Conservation (phyloP, 2,888 invertebrate species). For the Chesias legatella region DNA sequence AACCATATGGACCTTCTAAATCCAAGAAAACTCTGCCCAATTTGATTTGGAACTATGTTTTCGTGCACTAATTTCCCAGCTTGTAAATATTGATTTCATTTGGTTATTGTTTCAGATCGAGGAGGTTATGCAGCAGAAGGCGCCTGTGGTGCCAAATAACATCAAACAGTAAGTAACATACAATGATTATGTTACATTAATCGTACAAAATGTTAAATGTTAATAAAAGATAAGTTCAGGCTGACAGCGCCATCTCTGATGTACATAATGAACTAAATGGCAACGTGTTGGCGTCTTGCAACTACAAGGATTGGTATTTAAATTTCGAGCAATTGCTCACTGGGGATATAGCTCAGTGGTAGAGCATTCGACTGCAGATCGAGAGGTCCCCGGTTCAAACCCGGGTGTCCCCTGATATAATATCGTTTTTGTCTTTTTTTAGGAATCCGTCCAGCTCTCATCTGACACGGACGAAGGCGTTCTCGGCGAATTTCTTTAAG, state of each 20-base stretch:
- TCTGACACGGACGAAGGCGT: slow-evolving; percentile 41
- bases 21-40: background rate
- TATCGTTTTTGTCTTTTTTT: slow-evolving; percentile 29
- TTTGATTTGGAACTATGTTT: background rate
- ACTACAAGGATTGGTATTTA: slow-evolving; percentile 15
- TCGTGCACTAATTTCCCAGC: background rate
- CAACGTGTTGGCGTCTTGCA: slow-evolving; percentile 29
- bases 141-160: slow-evolving; percentile 70
- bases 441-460: slow-evolving; percentile 42
- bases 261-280: slow-evolving; percentile 4
- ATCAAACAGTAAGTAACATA: slow-evolving; percentile 65
- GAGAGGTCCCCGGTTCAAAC: slow-evolving; percentile 80
- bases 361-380: slow-evolving; percentile 80
- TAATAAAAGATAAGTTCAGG: too few species aligned
- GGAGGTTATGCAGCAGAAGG: slow-evolving; percentile 78
- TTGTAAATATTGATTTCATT: background rate
- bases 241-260: slow-evolving; percentile 51
- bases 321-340: slow-evolving; percentile 26
- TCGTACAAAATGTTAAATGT: too few species aligned
- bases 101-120: slow-evolving; percentile 60
- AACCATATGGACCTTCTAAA: background rate
- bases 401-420: slow-evolving; percentile 70
- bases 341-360: slow-evolving; percentile 79
- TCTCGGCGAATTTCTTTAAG: slow-evolving; percentile 70
- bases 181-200: too few species aligned